Evolutionary conservation across 2,888 invertebrate genomes (phyloP), one percentile per base, ranked within the genome.

Genomic region (Nebria salina): DNA sequence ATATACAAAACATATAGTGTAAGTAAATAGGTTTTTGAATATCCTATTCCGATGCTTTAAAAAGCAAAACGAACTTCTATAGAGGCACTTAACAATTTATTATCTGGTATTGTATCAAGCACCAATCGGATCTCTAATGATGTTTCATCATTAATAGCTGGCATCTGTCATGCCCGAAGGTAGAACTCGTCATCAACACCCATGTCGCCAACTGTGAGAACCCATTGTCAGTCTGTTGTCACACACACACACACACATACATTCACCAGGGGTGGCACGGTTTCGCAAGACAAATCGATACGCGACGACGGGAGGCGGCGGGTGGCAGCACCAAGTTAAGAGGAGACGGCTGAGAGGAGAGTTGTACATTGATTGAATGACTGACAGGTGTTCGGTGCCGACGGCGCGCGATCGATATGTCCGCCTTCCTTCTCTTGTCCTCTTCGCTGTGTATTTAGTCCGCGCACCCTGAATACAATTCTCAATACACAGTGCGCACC

Each of bases 301-400:
- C 65, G 68, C 9, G 72, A 66, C 72, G 65, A 64, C 72, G 78
- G n/a, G 34, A 13, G 65, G 41, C 43, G n/a, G 75, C 34, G 65
- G 34, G 80, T 25, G 73, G 86, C 84, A 85, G 66, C 66, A 66
- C 65, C 65, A 13, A 13, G 65, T 15, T 83, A 86, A 86, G 87
- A 84, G 85, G 84, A 84, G 82, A 42, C 83, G 84, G 85, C 70
- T 13, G 68, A 26, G 72, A 25, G 15, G 74, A 43, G 75, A 75
- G 73, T 20, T 73, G 66, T 43, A 81, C 81, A 81, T 81, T 88
- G 88, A 88, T 88, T 88, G 88, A 88, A 87, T 88, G 88, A 88
- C 87, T 88, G 88, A 88, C 88, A 88, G 88, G 87, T 88, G 87
- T 81, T 81, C 81, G 66, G n/a, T 25, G 72, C 72, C 66, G 81